Conservation (phyloP, 2,888 invertebrate genomes). For the Acanthosepion pharaonis region DNA sequence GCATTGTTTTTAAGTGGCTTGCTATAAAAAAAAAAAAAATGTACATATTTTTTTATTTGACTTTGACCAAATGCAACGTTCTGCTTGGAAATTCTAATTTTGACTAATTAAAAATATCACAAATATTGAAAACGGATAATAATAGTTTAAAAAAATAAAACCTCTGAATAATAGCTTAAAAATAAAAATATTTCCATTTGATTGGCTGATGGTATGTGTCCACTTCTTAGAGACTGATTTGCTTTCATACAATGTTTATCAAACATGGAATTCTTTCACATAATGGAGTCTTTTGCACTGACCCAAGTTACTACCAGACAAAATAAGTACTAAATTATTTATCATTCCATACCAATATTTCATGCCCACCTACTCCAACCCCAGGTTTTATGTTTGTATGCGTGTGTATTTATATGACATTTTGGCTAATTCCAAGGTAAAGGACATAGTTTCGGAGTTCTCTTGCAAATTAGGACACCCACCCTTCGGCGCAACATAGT, state of each 20-base stretch:
- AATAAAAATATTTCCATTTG: not conserved
- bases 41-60: too few relatives aligned
- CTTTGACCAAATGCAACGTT: too few relatives aligned
- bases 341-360: conserved; percentile 8
- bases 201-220: not conserved
- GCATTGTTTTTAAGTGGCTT: too few relatives aligned
- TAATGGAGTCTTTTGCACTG: conserved; percentile 9
- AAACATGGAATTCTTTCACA: not conserved
- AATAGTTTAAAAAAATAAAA: not conserved
- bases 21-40: too few relatives aligned
- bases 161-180: too few relatives aligned
- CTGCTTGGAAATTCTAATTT: too few relatives aligned
- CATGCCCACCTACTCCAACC: not conserved
- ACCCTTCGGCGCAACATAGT: not conserved
- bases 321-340: conserved; percentile 9
- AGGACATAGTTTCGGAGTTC: not conserved
- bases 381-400: not conserved
- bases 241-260: not conserved
- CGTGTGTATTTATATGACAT: conserved; percentile 8
- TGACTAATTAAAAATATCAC: too few relatives aligned
- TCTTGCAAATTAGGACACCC: conserved; percentile 33
- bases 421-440: not conserved
- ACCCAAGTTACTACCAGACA: not conserved
- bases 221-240: not conserved
- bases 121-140: not conserved